Base-by-base conservation (phyloP, 2,797 vertebrate species). In the Melopsittacus undulatus region DNA sequence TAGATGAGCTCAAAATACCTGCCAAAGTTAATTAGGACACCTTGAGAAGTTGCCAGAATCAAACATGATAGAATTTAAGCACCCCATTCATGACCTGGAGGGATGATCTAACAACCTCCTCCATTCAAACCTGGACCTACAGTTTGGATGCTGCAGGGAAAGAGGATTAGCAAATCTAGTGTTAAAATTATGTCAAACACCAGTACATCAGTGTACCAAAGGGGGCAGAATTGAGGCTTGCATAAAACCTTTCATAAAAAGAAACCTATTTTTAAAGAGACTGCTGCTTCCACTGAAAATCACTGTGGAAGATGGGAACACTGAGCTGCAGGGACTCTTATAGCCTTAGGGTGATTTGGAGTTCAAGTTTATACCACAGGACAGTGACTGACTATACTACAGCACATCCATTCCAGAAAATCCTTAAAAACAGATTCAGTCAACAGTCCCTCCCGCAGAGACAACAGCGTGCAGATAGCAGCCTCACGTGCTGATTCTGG, bases 101-200 rank as follows among this genome's bases (percentile, higher is more conserved):
- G 24, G 48, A 90, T 80, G 83, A 89, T 92, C 88, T 94, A 87
- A 89, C 34, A 87, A 83, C 48, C 34, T 83, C 40, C 81, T 69
- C 29, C 64, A 78, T 74, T 88, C 59, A 84, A 46, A 89, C 49
- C 26, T 4, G 87, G 78, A 88, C 74, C 48, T 84, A 61, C 38
- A 76, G 46, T 57, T 85, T 66, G 54, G 84, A 84, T 73, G 63
- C 45, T 70, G 70, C 24, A 79, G n/a, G 48, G 29, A 67, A 89
- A 70, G n/a, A 87, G 20, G 54, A 91, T 91, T 27, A 73, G 36
- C 49, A 70, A 80, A 84, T 34, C 51, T 38, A 57, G 63, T 12
- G 46, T 81, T 76, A 73, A 83, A 89, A 62, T 38, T 32, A 52
- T 42, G 63, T 51, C 52, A 81, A 89, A 67, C 63, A 45, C 34